Evolutionary conservation across 2,888 invertebrate species (phyloP).

Genomic region (Pilophorus perplexus): DNA sequence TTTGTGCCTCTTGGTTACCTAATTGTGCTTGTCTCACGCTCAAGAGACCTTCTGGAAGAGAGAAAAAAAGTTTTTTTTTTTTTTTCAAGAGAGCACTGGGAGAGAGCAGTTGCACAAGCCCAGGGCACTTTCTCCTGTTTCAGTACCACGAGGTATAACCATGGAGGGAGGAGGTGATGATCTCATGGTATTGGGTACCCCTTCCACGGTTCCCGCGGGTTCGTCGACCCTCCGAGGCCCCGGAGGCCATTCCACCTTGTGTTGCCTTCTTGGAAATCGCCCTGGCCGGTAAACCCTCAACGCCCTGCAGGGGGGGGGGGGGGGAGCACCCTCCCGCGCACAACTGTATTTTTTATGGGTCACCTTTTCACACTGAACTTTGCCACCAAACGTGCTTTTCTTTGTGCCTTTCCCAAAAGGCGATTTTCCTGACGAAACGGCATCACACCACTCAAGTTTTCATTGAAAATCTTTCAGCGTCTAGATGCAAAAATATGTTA

Average conservation of each 20-base stretch:
- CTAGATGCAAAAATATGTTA: no score
- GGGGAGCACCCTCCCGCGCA: conserved; percentile 5
- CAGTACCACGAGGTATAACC: neutral
- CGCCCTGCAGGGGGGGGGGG: no score
- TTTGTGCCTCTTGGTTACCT: neutral
- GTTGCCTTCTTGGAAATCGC: conserved; percentile 14
- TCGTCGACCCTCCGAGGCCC: neutral
- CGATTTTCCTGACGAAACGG: no score
- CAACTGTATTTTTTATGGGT: conserved; percentile 18
- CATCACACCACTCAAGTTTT: no score
- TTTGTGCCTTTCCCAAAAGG: no score
- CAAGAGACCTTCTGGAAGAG: neutral
- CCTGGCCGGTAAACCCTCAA: conserved; percentile 8
- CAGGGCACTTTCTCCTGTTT: conserved; percentile 11
- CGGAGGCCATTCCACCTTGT: conserved; percentile 1
- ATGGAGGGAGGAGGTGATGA: no score
- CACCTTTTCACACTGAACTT: neutral
- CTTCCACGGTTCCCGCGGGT: conserved; percentile 11
- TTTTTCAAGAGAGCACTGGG: neutral
- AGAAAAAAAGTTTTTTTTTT: no score
- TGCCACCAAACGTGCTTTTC: neutral
- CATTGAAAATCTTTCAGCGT: no score
- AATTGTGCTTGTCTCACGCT: neutral
- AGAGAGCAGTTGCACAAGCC: conserved; percentile 14
- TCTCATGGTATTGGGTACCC: no score